Evolutionary conservation across 2,113 vertebrate genomes (phyloP), one percentile per base, ranked within the genome.

Genomic region (Leptobrachium ailaonicum): DNA sequence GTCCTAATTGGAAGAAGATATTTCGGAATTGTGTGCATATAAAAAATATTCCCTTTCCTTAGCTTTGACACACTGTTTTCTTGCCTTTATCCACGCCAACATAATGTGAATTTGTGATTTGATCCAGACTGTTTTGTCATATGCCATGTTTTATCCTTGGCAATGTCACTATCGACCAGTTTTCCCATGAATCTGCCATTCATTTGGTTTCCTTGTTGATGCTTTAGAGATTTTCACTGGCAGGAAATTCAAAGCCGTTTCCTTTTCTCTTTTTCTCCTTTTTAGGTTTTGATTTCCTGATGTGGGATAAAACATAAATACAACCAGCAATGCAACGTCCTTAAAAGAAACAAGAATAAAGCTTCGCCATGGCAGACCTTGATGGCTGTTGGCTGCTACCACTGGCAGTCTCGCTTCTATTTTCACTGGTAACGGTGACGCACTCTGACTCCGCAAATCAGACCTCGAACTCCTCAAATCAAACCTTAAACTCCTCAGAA

Each of bases 391-490:
- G 84, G 86, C 88, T 82, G 82, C 88, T 91, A 78, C 85, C 90
- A 85, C 88, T 89, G 85, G 84, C 86, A 69, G 86, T 88, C 66
- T 66, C 82, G 87, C 88, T 92, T 83, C 63, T 92, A 50, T 86
- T 88, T 84, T 88, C 95, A 62, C 41, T 87, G 44, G 85, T 90
- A 77, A 87, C 89, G 69, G 69, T 86, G 73, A 87, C 82, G 0
- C 75, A 85, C 2, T 88, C 89, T 62, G 87, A 87, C 83, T 85
- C 88, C 78, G 90, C 80, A 60, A 90, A 95, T 74, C 86, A 84
- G 78, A 93, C 92, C 43, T 89, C 20, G 1, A 86, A 88, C 69
- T 85, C 88, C 78, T 90, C 80, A 60, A 90, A 95, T 74, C 86
- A 84, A 78, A 93, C 92, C 43, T 89, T 85, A 54, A 94, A 90